Percentiles rank a stretch among this genome's conserved stretches.
Conservation (phyloP, 2,888 invertebrate genomes). For the Aspidapion aeneum region DNA sequence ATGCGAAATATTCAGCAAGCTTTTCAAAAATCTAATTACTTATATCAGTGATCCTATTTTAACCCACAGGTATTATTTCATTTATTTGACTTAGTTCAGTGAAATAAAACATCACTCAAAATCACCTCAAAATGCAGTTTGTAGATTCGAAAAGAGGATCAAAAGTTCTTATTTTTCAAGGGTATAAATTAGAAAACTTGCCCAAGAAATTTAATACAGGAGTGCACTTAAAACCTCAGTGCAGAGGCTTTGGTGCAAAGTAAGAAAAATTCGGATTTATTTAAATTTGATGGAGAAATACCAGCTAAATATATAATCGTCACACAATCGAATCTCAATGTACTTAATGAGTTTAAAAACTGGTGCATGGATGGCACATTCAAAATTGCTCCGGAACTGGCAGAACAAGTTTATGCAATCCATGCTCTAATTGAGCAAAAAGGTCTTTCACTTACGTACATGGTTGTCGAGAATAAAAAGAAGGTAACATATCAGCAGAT, state of each 20-base stretch:
- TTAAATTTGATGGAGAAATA: too few species aligned
- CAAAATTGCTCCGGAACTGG: neutral
- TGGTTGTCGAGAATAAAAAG: neutral
- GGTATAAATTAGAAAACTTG: too few species aligned
- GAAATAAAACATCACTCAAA: neutral
- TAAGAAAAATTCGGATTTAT: too few species aligned
- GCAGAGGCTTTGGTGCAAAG: too few species aligned
- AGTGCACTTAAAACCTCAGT: too few species aligned
- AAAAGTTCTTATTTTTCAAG: neutral
- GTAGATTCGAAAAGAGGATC: neutral
- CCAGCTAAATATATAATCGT: too few species aligned
- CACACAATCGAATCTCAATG: too few species aligned
- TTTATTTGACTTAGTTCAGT: neutral
- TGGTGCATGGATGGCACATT: too few species aligned
- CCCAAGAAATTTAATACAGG: too few species aligned
- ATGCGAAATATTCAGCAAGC: too few species aligned
- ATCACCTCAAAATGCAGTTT: neutral
- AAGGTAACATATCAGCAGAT: neutral
- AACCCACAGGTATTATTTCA: neutral
- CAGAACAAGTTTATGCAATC: neutral
- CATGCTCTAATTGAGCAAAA: neutral
- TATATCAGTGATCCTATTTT: neutral
- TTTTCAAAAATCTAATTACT: too few species aligned
- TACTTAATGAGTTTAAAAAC: too few species aligned
- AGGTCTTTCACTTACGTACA: neutral